These are phyloP conservation scores for Dione juno DNA, from an alignment of 2,888 invertebrate genomes.

Conservation along the genomic window DNA sequence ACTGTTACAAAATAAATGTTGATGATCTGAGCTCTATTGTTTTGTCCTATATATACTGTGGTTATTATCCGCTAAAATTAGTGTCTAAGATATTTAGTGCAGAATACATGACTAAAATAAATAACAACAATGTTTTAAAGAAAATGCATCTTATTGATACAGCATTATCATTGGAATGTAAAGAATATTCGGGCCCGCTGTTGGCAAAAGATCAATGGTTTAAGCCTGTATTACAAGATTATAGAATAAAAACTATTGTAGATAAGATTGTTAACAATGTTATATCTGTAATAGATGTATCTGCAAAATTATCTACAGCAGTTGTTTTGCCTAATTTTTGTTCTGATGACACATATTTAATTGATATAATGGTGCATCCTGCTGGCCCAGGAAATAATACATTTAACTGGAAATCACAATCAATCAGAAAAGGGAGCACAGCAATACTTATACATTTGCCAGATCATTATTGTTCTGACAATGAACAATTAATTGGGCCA, in stretches of 20 bases:
- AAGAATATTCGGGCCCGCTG: constrained; percentile 82
- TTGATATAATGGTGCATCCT: constrained; percentile 85
- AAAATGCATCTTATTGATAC: constrained; percentile 86
- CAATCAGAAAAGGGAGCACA: constrained; percentile 72
- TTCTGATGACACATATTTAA: constrained; percentile 82
- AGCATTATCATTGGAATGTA: constrained; percentile 85
- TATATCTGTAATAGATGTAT: constrained; percentile 69
- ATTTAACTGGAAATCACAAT: constrained; percentile 74
- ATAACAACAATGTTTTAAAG: constrained; percentile 68
- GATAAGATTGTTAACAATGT: constrained; percentile 74
- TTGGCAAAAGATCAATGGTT: constrained; percentile 80
- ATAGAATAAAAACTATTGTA: constrained; percentile 77
- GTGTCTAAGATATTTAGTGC: constrained; percentile 84
- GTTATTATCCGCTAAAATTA: constrained; percentile 85
- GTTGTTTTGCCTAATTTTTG: constrained; percentile 82
- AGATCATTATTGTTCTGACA: constrained; percentile 85
- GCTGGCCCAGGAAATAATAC: constrained; percentile 64
- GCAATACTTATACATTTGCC: constrained; percentile 86
- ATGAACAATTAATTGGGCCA: constrained; percentile 83
- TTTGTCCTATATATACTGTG: constrained; percentile 85
- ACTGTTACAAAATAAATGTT: constrained; percentile 82
- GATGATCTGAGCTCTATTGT: constrained; percentile 84
- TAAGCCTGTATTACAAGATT: constrained; percentile 80
- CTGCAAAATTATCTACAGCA: constrained; percentile 74
- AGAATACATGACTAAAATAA: constrained; percentile 84